These are phyloP conservation scores for Poecile montanus DNA, from an alignment of 2,797 vertebrate species.

Conservation along the genomic window DNA sequence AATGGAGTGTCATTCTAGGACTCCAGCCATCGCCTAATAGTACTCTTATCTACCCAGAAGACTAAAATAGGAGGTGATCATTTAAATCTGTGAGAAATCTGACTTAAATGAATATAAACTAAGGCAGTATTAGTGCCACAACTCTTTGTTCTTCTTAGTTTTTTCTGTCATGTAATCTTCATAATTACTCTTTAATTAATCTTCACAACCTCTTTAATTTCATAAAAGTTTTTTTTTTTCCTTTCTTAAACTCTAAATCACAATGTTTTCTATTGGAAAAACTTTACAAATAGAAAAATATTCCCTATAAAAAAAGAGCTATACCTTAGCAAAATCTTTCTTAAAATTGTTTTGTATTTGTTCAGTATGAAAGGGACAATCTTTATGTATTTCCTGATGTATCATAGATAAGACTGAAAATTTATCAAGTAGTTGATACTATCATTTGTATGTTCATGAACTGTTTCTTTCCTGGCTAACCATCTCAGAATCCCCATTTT, in stretches of 20 bases:
- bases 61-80: neutral
- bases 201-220: neutral
- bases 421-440: neutral
- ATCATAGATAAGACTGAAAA: neutral
- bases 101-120: neutral
- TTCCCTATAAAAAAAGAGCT: neutral
- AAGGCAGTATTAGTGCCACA: neutral
- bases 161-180: neutral
- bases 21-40: neutral
- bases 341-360: neutral
- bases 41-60: neutral
- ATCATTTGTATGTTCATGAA: neutral
- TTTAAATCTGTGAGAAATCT: neutral
- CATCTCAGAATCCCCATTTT: neutral
- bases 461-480: neutral
- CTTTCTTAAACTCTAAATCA: neutral
- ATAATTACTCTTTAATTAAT: neutral
- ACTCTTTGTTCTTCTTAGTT: neutral
- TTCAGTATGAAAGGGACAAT: neutral
- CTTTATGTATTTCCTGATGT: neutral
- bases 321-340: neutral
- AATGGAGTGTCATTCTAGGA: neutral
- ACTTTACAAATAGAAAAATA: neutral
- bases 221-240: neutral
- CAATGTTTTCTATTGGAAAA: neutral